phyloP scores from a whole-genome alignment of 2,113 vertebrate species.

The Cyprinodon tularosa region DNA sequence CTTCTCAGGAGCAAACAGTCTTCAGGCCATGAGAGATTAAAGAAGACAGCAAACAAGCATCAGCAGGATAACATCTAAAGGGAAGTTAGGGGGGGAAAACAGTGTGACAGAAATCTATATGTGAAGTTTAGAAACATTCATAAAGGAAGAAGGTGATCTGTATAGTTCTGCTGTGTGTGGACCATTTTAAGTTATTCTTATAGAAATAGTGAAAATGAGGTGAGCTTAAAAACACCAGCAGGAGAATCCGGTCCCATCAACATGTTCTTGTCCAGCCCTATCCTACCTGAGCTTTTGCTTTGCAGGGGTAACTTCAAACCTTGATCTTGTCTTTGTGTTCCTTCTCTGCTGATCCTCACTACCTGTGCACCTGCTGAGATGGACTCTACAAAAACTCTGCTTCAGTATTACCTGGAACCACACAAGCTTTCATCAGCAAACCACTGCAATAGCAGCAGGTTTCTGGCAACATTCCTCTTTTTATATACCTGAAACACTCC shows the following conservation, averaged over 20 bases:
- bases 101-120: constrained; percentile 9
- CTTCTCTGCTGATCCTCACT: constrained; percentile 48
- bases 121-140: constrained; percentile 8
- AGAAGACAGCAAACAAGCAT: constrained; percentile 29
- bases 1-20: constrained; percentile 20
- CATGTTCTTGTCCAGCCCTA: constrained; percentile 10
- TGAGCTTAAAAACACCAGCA: constrained; percentile 9
- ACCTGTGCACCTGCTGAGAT: constrained; percentile 56
- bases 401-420: constrained; percentile 29
- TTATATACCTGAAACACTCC: constrained; percentile 8
- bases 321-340: constrained; percentile 42
- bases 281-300: constrained; percentile 37
- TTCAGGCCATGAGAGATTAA: constrained; percentile 20
- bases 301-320: constrained; percentile 54
- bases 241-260: constrained; percentile 33
- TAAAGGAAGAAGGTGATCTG: not conserved
- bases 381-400: constrained; percentile 40
- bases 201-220: not conserved
- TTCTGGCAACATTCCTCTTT: constrained; percentile 26
- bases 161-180: not conserved
- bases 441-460: constrained; percentile 18
- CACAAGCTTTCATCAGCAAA: constrained; percentile 51
- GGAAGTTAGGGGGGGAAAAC: constrained; percentile 1
- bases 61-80: constrained; percentile 34
- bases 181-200: not conserved